Base-by-base conservation (phyloP, 2,888 invertebrate species). In the Notodonta ziczac region DNA sequence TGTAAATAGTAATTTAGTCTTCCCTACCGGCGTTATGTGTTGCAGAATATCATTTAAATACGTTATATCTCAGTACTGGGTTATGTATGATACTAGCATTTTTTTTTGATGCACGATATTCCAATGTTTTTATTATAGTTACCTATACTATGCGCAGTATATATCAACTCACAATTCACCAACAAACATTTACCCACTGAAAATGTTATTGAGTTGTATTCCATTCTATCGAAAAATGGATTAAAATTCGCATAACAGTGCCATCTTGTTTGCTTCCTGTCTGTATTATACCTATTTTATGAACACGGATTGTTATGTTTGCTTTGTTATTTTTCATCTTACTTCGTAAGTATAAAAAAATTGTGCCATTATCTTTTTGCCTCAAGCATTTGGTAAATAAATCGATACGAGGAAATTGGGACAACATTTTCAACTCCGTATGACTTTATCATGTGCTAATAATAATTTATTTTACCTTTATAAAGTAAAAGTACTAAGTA, bases 341-440 rank as follows among this genome's bases (percentile, higher is more conserved):
- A 12, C 42, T 42, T 12, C 42, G 42, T 42, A 42, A 10, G 42
- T 10, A 44, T 13, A 48, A n/a, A 48, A 48, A 48, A 14, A 14
- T 48, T 48, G n/a, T 48, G 14, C 48, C 48, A 46, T 46, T 46
- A 46, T 46, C 13, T 46, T 44, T 42, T n/a, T n/a, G 46, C 46
- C 46, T 46, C 46, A 10, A 46, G n/a, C 46, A 46, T n/a, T 46
- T 46, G 46, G 46, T 46, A 46, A 46, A 46, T 46, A 46, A 46
- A 46, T 46, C 46, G n/a, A 46, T 46, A 10, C 13, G 7, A 5
- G n/a, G 5, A 46, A 6, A 13, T 5, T 5, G 46, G 13, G 46
- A n/a, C 12, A 13, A 6, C 12, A 42, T 35, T 42, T 42, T 48
- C 5, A 13, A 48, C 1, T 48, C n/a, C n/a, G 14, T 50, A 50